Percentiles rank a stretch among this genome's conserved stretches.
Evolutionary conservation across 2,888 invertebrate species (phyloP).

Genomic region (Melinaea marsaeus): DNA sequence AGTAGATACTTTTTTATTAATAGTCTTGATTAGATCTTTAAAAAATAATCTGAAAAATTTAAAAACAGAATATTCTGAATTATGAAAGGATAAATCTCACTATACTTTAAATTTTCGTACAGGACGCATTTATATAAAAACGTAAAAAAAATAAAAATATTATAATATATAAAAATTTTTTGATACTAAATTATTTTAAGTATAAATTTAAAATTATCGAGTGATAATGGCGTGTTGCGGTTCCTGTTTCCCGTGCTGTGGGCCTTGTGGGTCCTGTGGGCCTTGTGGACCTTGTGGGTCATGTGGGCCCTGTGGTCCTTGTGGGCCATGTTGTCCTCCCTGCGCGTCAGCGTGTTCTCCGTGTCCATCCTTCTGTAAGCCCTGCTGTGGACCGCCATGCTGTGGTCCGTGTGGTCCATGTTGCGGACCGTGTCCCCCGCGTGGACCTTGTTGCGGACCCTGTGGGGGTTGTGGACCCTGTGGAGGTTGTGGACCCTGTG

Average conservation of each 20-base stretch:
- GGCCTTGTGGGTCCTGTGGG: constrained; percentile 31
- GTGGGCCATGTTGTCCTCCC: constrained; percentile 36
- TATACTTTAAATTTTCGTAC: constrained; percentile 44
- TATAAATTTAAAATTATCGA: constrained; percentile 33
- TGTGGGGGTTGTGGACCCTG: constrained; percentile 24
- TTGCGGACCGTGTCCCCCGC: constrained; percentile 35
- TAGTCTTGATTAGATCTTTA: no score
- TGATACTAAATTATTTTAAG: constrained; percentile 25
- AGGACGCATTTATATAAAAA: constrained; percentile 34
- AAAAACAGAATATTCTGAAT: constrained; percentile 21
- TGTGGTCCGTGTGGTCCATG: constrained; percentile 36
- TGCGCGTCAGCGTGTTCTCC: constrained; percentile 30
- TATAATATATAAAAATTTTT: constrained; percentile 34
- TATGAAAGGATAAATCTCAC: constrained; percentile 31
- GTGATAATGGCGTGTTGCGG: constrained; percentile 45
- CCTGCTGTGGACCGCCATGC: constrained; percentile 39
- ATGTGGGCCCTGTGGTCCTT: constrained; percentile 40
- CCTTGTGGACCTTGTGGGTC: constrained; percentile 43
- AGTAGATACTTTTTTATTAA: no score
- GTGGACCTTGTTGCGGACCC: constrained; percentile 17
- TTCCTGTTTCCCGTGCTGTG: constrained; percentile 22
- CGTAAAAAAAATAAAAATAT: constrained; percentile 6
- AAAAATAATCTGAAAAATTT: constrained; percentile 20
- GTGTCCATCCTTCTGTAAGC: constrained; percentile 32
- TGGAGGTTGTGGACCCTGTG: constrained; percentile 22